Conservation (phyloP, 2,888 invertebrate genomes). For the Epinotia nisella region DNA sequence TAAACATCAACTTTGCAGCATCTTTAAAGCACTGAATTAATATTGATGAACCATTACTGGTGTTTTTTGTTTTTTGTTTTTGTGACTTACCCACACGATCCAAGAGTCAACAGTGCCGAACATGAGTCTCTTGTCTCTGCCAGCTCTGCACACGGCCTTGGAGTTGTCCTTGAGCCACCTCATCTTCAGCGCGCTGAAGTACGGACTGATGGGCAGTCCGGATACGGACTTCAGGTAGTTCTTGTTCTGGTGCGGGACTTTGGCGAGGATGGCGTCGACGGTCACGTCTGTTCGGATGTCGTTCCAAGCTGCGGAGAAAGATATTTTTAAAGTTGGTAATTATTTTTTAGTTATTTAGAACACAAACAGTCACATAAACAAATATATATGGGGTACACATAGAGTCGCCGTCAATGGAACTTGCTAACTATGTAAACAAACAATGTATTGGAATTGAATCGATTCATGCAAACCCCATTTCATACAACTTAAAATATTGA, state of each 20-base stretch:
- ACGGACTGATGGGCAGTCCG: slow-evolving; percentile 95
- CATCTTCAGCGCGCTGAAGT: slow-evolving; percentile 96
- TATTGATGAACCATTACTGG: too few relatives aligned
- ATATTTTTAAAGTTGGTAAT: too few relatives aligned
- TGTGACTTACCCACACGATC: slow-evolving; percentile 93
- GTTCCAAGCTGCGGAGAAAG: slow-evolving; percentile 91
- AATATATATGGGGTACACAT: too few relatives aligned
- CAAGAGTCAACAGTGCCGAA: slow-evolving; percentile 98
- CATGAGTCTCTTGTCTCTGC: slow-evolving; percentile 89
- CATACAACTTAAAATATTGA: too few relatives aligned
- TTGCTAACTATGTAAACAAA: too few relatives aligned
- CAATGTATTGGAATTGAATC: too few relatives aligned
- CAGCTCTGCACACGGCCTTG: slow-evolving; percentile 89
- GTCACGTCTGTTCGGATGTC: slow-evolving; percentile 96
- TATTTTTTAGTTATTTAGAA: too few relatives aligned
- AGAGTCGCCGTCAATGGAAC: too few relatives aligned
- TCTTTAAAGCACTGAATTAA: too few relatives aligned
- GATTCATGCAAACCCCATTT: too few relatives aligned
- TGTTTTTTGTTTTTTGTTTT: not conserved
- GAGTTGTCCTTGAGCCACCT: slow-evolving; percentile 94
- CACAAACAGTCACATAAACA: too few relatives aligned
- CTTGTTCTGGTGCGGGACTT: slow-evolving; percentile 89
- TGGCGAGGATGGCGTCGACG: slow-evolving; percentile 93
- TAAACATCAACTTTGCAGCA: too few relatives aligned
- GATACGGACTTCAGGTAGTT: slow-evolving; percentile 89